Conservation (phyloP, 2,797 vertebrate genomes). For the Eulemur mongoz region DNA sequence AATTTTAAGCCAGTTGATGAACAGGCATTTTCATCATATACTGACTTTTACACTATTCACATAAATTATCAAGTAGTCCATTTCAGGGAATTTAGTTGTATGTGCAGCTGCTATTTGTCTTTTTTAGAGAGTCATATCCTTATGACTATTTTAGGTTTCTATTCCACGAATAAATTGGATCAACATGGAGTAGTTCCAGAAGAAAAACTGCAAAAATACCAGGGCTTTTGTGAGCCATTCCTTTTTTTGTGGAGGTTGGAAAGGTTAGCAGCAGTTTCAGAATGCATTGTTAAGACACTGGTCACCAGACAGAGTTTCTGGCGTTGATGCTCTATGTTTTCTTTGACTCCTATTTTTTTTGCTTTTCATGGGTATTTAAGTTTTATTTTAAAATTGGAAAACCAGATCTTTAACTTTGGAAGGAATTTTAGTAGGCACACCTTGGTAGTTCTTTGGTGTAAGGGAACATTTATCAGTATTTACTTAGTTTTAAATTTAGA, state of each 20-base stretch:
- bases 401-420: conserved; percentile 27
- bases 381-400: conserved; percentile 40
- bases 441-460: background rate
- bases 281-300: background rate
- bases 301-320: background rate
- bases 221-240: background rate
- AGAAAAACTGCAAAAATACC: background rate
- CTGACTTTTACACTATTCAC: background rate
- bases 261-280: background rate
- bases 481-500: conserved; percentile 32
- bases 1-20: background rate
- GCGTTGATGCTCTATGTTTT: background rate
- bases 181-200: background rate
- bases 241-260: background rate
- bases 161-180: background rate
- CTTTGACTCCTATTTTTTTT: background rate
- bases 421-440: background rate
- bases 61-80: background rate
- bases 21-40: background rate
- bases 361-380: background rate
- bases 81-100: background rate
- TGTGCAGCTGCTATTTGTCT: background rate
- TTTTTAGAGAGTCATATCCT: background rate
- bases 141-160: background rate
- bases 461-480: background rate